Evolutionary conservation across 2,113 vertebrate species (phyloP).

Genomic region (Sialia sialis): DNA sequence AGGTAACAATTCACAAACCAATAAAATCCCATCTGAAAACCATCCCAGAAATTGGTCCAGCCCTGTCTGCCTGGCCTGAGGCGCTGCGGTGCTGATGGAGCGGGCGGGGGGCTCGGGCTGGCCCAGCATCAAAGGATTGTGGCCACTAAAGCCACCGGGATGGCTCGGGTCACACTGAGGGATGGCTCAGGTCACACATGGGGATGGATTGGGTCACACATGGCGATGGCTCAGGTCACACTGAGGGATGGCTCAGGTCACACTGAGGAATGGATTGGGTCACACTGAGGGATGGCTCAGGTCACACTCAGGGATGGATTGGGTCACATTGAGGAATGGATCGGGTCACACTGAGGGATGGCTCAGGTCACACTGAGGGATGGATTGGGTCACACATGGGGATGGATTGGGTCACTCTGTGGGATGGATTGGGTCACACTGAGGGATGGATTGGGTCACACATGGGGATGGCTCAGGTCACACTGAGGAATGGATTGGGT

Average conservation of each 20-base stretch:
- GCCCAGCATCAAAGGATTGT: neutral
- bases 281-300: slow-evolving; percentile 8
- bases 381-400: no score
- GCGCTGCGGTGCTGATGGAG: neutral
- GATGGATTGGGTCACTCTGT: neutral
- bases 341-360: neutral
- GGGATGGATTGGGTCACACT: neutral
- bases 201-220: no score
- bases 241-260: neutral
- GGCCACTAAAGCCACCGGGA: neutral
- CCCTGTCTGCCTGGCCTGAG: neutral
- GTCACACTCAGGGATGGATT: no score
- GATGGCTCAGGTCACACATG: neutral
- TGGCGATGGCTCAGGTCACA: slow-evolving; percentile 3
- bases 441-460: neutral
- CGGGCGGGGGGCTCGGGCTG: neutral
- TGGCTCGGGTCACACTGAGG: neutral
- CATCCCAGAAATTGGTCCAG: neutral
- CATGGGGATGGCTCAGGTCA: neutral
- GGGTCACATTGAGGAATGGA: no score
- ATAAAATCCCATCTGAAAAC: neutral
- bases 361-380: neutral
- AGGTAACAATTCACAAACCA: neutral
- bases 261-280: no score
- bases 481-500: no score